These are phyloP conservation scores for Struthidea cinerea DNA, from an alignment of 2,113 vertebrate species.

Conservation along the genomic window DNA sequence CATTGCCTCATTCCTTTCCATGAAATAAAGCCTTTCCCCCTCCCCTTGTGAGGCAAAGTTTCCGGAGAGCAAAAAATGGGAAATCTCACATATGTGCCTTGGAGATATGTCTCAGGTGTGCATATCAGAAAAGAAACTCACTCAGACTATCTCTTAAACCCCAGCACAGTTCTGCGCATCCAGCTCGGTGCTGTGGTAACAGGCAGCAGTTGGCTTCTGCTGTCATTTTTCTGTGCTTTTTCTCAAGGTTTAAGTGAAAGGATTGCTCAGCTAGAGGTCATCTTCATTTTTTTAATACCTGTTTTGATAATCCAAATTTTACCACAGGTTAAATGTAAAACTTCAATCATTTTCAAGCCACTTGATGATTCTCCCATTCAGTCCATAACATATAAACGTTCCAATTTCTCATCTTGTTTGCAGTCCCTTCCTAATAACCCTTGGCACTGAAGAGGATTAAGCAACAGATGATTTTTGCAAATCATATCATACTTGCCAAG, in stretches of 20 bases:
- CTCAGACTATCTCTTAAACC: background rate
- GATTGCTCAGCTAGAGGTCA: background rate
- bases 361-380: background rate
- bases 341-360: background rate
- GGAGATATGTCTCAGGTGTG: background rate
- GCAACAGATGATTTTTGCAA: background rate
- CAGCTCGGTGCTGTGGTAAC: background rate
- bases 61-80: background rate
- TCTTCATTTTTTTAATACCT: background rate
- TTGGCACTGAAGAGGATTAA: conserved; percentile 10
- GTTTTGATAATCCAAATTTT: background rate
- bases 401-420: background rate
- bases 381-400: background rate
- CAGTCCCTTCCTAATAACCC: background rate
- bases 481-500: background rate
- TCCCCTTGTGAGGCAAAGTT: background rate
- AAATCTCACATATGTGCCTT: background rate
- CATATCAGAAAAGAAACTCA: background rate
- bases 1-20: background rate
- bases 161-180: background rate
- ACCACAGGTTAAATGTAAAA: background rate
- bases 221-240: background rate
- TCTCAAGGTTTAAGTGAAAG: background rate
- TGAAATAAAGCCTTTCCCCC: background rate
- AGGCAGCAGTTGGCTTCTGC: background rate